A percentile compares a stretch with the other conserved stretches of the same genome.
Conservation (phyloP, 1,140 invertebrate genomes). For the Ceratitis capitata region DNA sequence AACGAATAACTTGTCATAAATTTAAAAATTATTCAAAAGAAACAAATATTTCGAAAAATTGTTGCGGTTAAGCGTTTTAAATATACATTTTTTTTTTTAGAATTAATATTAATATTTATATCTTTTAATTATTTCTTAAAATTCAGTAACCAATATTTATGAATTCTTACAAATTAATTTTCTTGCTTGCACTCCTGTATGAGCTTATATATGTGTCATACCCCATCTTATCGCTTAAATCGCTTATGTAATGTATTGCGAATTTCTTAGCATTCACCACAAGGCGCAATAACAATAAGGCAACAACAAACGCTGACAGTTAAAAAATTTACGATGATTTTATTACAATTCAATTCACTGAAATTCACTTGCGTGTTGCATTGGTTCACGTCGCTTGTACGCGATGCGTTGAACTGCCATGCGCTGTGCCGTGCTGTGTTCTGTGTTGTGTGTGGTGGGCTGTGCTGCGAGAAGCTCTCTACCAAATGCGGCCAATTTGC, state of each 20-base stretch:
- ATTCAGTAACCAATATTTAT: too few relatives aligned
- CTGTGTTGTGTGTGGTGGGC: not conserved
- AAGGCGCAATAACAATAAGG: too few relatives aligned
- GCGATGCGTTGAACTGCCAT: too few relatives aligned
- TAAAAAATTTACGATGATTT: constrained; percentile 24
- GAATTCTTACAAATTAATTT: too few relatives aligned
- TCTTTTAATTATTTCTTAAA: too few relatives aligned
- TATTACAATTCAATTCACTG: constrained; percentile 15
- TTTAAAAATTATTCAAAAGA: not conserved
- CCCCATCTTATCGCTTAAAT: constrained; percentile 22
- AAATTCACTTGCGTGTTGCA: not conserved
- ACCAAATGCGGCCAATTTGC: not conserved
- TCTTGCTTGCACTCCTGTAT: too few relatives aligned
- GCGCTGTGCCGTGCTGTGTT: not conserved
- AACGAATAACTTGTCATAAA: not conserved
- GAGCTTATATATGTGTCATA: not conserved
- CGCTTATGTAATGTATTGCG: not conserved
- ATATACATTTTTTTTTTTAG: not conserved
- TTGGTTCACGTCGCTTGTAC: too few relatives aligned
- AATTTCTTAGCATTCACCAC: not conserved
- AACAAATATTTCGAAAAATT: too few relatives aligned
- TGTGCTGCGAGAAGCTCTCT: not conserved
- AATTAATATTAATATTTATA: not conserved
- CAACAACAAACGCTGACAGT: not conserved
- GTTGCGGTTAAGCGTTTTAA: not conserved